Base-by-base conservation (phyloP, 2,888 invertebrate genomes). In the Phanerotoma sp. region DNA sequence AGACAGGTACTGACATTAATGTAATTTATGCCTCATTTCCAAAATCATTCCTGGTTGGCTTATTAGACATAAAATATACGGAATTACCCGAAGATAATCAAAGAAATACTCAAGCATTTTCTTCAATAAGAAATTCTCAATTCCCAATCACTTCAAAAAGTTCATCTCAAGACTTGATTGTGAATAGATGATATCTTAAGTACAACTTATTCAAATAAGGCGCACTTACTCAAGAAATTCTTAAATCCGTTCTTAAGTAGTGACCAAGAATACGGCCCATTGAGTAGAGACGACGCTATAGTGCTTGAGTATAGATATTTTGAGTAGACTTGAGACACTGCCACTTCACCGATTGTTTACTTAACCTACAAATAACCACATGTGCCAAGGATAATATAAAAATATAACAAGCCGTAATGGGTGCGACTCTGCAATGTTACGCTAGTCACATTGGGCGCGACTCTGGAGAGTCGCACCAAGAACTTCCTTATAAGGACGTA, bases 181-280 rank as follows among this genome's bases (percentile, higher is more conserved):
- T 47, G 47, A 47, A 47, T 47, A 33, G 22, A 35, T 35, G 33
- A 20, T 21, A 20, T 45, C 45, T 45, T 32, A 45, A 45, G 45
- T 30, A 16, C n/a, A 18, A 30, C 45, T 45, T 15, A 47, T 33
- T 16, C 22, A 15, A 35, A 35, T 35, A 47, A 47, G 47, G 16
- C 33, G 33, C 21, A 30, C 30, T 45, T 45, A 45, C 25, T 16
- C 32, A 20, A 45, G 45, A 32, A 15, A 16, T 16, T 45, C 28
- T 45, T 25, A 20, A 45, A 28, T 11, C 40, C 3, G 7, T 40
- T 40, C 40, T 20, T 16, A 40, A 10, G 40, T 16, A 3, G 5
- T 16, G 40, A 25, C 25, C 9, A 3, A 25, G 25, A 25, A 25
- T 25, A 7, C 25, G 1, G 25, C 7, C 25, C 25, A 7, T 25